A percentile compares a stretch with the other conserved stretches of the same genome.
These are phyloP conservation scores for Colossoma macropomum DNA, from an alignment of 2,113 vertebrate species.

Conservation along the genomic window DNA sequence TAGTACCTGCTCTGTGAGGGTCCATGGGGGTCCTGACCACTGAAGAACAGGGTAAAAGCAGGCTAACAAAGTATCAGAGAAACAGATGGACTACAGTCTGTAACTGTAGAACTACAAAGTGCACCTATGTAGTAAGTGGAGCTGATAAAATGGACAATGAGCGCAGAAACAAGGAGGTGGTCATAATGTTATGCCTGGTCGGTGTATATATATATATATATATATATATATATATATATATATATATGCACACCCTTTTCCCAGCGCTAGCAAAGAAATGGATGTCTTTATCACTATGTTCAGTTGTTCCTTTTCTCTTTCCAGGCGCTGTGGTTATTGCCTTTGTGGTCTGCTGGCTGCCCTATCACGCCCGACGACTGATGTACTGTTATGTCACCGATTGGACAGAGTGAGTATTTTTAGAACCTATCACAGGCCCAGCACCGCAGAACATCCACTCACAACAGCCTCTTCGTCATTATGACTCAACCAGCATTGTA, in stretches of 20 bases:
- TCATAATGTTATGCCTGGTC: too few species aligned
- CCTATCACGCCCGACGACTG: slow-evolving; percentile 91
- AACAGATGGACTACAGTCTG: too few species aligned
- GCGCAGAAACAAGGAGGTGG: too few species aligned
- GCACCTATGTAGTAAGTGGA: too few species aligned
- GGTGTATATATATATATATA: too few species aligned
- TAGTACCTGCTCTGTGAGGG: too few species aligned
- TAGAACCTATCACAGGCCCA: neutral
- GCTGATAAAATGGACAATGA: too few species aligned
- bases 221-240: too few species aligned
- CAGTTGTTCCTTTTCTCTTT: neutral
- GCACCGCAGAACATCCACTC: neutral
- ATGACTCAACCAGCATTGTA: neutral
- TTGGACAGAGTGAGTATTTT: slow-evolving; percentile 90
- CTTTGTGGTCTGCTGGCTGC: slow-evolving; percentile 96
- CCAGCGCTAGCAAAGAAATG: neutral
- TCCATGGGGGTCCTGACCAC: too few species aligned
- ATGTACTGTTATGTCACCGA: slow-evolving; percentile 93
- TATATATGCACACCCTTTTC: neutral
- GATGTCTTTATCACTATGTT: neutral
- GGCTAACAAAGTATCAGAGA: too few species aligned
- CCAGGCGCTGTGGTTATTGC: slow-evolving; percentile 93
- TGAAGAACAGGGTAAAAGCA: too few species aligned
- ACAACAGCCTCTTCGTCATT: neutral
- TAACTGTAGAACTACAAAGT: too few species aligned